These are phyloP conservation scores for Chromobotia macracanthus DNA, from an alignment of 2,797 vertebrate species.

Conservation along the genomic window DNA sequence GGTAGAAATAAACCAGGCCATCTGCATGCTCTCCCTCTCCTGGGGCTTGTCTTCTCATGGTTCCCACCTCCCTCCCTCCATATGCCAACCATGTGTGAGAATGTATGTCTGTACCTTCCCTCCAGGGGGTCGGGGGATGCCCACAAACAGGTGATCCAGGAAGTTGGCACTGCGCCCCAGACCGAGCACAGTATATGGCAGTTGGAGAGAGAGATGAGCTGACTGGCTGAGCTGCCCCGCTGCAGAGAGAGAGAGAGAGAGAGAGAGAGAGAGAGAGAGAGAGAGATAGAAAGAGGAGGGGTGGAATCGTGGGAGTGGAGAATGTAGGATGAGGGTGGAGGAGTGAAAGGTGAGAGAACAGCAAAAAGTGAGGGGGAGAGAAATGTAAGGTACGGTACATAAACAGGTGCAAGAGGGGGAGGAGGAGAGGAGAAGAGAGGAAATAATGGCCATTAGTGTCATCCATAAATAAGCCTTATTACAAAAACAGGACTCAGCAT, in stretches of 20 bases:
- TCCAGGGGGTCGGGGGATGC: constrained; percentile 87
- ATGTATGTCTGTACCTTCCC: constrained; percentile 78
- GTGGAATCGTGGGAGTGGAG: neutral
- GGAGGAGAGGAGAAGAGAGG: neutral
- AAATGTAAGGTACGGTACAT: constrained; percentile 14
- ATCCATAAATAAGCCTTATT: constrained; percentile 54
- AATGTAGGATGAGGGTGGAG: constrained; percentile 4
- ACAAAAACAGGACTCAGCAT: constrained; percentile 58
- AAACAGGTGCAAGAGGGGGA: constrained; percentile 22
- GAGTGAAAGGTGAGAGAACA: constrained; percentile 21
- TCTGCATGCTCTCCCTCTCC: constrained; percentile 36
- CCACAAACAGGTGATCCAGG: constrained; percentile 92
- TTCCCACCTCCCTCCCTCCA: constrained; percentile 19
- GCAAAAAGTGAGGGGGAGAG: constrained; percentile 8
- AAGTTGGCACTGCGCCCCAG: constrained; percentile 96
- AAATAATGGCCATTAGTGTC: constrained; percentile 55
- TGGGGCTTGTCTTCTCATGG: constrained; percentile 25
- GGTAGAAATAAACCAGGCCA: constrained; percentile 48
- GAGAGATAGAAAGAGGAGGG: too few species aligned
- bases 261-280: too few species aligned
- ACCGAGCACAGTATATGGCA: constrained; percentile 93
- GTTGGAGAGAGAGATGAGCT: constrained; percentile 91
- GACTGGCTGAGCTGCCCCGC: constrained; percentile 96
- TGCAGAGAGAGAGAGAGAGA: constrained; percentile 65
- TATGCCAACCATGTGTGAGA: constrained; percentile 28